Evolutionary conservation across 2,797 vertebrate genomes (phyloP), one percentile per base, ranked within the genome.

Genomic region (Chrysolophus pictus): DNA sequence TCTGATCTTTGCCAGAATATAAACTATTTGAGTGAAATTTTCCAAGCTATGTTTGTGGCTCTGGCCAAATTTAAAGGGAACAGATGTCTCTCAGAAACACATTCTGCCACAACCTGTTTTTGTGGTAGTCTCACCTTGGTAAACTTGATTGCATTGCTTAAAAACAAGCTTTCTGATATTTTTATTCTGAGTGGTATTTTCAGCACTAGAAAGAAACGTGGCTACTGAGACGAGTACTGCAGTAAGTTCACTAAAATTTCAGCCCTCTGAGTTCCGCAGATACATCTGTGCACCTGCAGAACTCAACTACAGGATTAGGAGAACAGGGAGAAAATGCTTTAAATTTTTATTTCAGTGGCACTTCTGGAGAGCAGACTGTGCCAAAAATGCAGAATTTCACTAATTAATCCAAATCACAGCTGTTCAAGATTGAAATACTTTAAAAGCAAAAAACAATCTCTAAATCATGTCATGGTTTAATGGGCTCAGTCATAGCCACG

Each of bases 281-380:
- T 81, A 41, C 37, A 49, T 85, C 74, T 88, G 63, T 90, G 76
- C 87, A 90, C 85, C 92, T 93, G 88, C 87, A 88, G 81, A 93
- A 87, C 33, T 90, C 58, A 79, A 35, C 85, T 76, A 58, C 26
- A 60, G 49, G 56, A 81, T 93, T 92, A 93, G 83, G 73, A 44
- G 41, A 75, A 51, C 24, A 46, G 33, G 29, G 79, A 91, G 67
- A 82, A 71, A 95, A 63, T 7, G 26, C 76, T 93, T 95, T 70
- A 82, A 56, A 71, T 68, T 86, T 95, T 93, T 86, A 64, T 91
- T 90, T 84, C 91, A 68, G 73, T 39, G 56, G 85, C 79, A 29
- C 82, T 95, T 95, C 56, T 73, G 74, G 53, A 76, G 86, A 84
- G 49, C 69, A 64, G 33, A 28, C 86, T 73, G 51, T 55, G 70